A percentile compares a stretch with the other conserved stretches of the same genome.
phyloP scores from a whole-genome alignment of 2,888 invertebrate genomes.

The Lochmaea crataegi region DNA sequence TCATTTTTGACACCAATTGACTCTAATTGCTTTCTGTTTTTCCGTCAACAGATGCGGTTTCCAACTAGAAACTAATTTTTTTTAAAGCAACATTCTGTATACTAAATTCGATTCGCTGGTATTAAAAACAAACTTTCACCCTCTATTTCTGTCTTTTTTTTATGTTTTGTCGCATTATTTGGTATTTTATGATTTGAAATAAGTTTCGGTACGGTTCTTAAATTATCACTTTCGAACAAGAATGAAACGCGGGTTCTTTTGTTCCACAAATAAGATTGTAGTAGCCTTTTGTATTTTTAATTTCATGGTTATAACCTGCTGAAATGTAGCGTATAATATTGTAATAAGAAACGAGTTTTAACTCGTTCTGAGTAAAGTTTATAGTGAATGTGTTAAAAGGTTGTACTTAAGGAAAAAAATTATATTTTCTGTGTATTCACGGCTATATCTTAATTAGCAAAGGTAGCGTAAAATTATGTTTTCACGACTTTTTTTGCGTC shows the following conservation, averaged over 20 bases:
- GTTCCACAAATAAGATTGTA: conserved; percentile 40
- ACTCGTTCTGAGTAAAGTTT: conserved; percentile 16
- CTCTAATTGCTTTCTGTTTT: too few species aligned
- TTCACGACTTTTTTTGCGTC: neutral
- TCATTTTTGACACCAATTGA: too few species aligned
- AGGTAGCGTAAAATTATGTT: conserved; percentile 15
- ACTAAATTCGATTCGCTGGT: too few species aligned
- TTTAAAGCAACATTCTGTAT: too few species aligned
- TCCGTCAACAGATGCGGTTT: too few species aligned
- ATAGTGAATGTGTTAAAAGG: conserved; percentile 24
- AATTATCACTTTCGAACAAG: neutral
- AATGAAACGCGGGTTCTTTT: conserved; percentile 35
- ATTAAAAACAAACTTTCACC: too few species aligned
- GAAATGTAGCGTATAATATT: conserved; percentile 45
- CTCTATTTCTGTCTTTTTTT: too few species aligned
- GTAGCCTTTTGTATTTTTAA: conserved; percentile 47
- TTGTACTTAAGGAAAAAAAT: conserved; percentile 1
- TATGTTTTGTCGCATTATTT: too few species aligned
- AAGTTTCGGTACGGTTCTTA: too few species aligned
- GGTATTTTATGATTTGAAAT: too few species aligned
- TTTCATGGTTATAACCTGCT: conserved; percentile 45
- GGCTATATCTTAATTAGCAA: neutral
- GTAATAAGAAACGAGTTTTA: conserved; percentile 37
- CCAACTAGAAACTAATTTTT: too few species aligned
- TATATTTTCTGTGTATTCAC: conserved; percentile 8